Conservation (phyloP, 2,797 vertebrate genomes). For the Darevskia nairensis region DNA sequence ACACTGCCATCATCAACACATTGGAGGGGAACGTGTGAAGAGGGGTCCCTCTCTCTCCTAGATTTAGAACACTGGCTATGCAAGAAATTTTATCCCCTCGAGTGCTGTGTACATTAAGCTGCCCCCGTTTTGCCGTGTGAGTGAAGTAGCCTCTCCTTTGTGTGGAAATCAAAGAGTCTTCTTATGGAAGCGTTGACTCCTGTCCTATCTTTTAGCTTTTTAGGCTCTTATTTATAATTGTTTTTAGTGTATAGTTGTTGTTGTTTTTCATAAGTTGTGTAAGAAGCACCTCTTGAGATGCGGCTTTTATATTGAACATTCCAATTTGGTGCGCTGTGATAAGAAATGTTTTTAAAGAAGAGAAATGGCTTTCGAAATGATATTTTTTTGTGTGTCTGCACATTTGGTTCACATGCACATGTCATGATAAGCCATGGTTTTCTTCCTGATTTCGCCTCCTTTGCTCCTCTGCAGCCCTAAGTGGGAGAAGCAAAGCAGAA, state of each 20-base stretch:
- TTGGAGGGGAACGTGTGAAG: not conserved
- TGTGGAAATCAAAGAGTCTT: not conserved
- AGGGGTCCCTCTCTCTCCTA: no score
- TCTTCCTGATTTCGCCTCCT: no score
- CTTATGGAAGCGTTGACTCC: not conserved
- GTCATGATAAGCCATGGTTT: not conserved
- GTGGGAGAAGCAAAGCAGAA: no score
- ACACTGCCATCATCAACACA: not conserved
- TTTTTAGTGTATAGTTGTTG: conserved; percentile 69
- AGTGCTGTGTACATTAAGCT: not conserved
- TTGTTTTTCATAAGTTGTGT: conserved; percentile 67
- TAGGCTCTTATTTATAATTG: conserved; percentile 71
- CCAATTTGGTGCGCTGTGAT: conserved; percentile 66
- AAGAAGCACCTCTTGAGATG: conserved; percentile 39
- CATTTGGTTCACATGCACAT: not conserved
- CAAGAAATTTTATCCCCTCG: no score
- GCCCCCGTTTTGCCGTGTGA: not conserved
- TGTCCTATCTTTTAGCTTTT: conserved; percentile 46
- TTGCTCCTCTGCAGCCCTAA: no score
- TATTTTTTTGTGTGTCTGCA: conserved; percentile 47
- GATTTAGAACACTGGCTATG: not conserved
- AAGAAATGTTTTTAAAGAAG: conserved; percentile 69
- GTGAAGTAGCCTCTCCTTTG: not conserved
- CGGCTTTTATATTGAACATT: conserved; percentile 62
- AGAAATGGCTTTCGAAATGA: conserved; percentile 59